Conservation (phyloP, 2,888 invertebrate species). For the Heliconius ethilla region DNA sequence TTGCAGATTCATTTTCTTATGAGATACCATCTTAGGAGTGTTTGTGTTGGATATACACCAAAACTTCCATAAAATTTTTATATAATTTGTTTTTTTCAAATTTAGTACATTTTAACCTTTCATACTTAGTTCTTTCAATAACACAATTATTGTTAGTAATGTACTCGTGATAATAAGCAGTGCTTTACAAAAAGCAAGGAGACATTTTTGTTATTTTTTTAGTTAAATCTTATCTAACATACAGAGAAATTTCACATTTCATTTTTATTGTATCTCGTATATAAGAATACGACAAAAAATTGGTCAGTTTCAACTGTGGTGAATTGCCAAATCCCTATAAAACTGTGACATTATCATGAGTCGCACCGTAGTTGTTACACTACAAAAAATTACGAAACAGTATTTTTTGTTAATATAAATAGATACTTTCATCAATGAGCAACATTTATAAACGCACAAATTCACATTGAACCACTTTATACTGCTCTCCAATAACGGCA, state of each 20-base stretch:
- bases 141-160: constrained; percentile 3
- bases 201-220: not conserved
- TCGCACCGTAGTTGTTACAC: not conserved
- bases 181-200: constrained; percentile 6
- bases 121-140: not conserved
- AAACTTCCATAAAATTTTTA: not conserved
- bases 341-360: constrained; percentile 2
- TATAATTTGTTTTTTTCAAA: not conserved
- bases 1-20: not conserved
- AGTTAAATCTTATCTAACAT: not conserved
- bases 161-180: not conserved
- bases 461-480: constrained; percentile 41
- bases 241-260: not conserved
- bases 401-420: not conserved
- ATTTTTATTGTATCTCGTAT: not conserved
- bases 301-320: constrained; percentile 14
- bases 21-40: not conserved
- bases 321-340: constrained; percentile 18
- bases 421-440: constrained; percentile 1
- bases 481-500: constrained; percentile 32
- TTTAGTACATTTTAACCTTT: not conserved
- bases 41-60: not conserved
- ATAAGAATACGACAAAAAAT: not conserved
- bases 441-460: constrained; percentile 25
- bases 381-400: constrained; percentile 6